Evolutionary conservation across 2,888 invertebrate species (phyloP), one percentile per base, ranked within the genome.

Genomic region (Neoascia interrupta): DNA sequence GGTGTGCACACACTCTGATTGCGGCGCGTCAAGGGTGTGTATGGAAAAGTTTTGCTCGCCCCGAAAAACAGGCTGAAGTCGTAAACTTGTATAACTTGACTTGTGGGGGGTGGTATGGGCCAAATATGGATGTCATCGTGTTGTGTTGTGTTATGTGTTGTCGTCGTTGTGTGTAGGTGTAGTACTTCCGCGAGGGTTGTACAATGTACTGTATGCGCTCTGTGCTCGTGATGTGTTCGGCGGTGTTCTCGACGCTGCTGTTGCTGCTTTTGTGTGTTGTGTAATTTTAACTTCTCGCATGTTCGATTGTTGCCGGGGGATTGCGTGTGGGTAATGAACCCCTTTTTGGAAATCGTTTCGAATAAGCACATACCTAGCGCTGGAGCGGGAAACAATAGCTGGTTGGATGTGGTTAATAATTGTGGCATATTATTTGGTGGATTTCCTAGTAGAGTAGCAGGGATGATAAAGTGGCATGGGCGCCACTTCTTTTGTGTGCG

Each of bases 291-390:
- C 79, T 79, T 79, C 79, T 79, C 73, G 79, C 79, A 79, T 79
- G 79, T 79, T 79, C 73, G 79, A 79, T 79, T 79, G 73, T 79
- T 73, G 51, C 60, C 47, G 66, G 43, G 47, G 61, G 66, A 73
- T 79, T 79, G 79, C 79, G 79, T 79, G 79, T 79, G 60, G 73
- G 79, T 79, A 79, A 79, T 79, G 79, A 79, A 79, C 79, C 79
- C 73, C 79, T 66, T 79, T 79, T 79, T 73, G 72, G 60, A 68
- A 79, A 79, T 79, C 66, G 66, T 68, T 79, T 79, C 79, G 68
- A 79, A 79, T 79, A 79, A 79, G 73, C 79, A 79, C 79, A 79
- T 79, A 79, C 79, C 72, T 68, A 60, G 64, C 34, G n/a, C n/a
- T 31, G 60, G 34, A 61, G 49, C 54, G 58, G 56, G 79, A 79